Base-by-base conservation (phyloP, 2,797 vertebrate species). In the Scleropages formosus region DNA sequence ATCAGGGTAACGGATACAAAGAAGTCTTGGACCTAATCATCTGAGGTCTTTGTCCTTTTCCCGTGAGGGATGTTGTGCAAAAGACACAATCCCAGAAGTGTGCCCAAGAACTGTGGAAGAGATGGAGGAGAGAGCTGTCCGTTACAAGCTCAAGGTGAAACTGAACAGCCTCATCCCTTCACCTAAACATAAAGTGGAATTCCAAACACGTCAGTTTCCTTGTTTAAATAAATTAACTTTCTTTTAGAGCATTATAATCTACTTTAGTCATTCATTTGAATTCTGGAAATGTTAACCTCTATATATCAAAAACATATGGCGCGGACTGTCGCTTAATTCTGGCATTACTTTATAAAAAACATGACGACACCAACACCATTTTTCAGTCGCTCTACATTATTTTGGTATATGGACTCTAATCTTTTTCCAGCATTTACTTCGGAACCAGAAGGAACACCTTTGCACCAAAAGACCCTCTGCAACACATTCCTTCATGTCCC, bases 311-410 rank as follows among this genome's bases (percentile, higher is more conserved):
- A 6, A 39, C 6, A 31, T 39, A 31, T 39, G 39, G n/a, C n/a
- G n/a, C n/a, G n/a, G n/a, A n/a, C n/a, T n/a, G n/a, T n/a, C n/a
- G n/a, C n/a, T n/a, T n/a, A n/a, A 39, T 39, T 39, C 31, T 39
- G 39, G 31, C 39, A 6, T 31, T 22, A 27, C 56, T 53, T 67
- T 20, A 13, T 64, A 8, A 12, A 51, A 49, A 71, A 26, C 49
- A 58, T n/a, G 56, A 58, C n/a, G 49, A 49, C 67, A 69, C 51
- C 44, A 49, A 69, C 51, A 46, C 49, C 67, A 56, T 71, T 58
- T 31, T 22, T 24, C 49, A 53, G 51, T 16, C 56, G 60, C 27
- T 72, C 47, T 44, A 56, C 24, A 59, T 72, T 72, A 60, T 27
- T 60, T 49, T 60, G 53, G 16, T 39, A 27, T 60, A 71, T 12